Evolutionary conservation across 2,113 vertebrate species (phyloP).

Genomic region (Pithys albifrons): DNA sequence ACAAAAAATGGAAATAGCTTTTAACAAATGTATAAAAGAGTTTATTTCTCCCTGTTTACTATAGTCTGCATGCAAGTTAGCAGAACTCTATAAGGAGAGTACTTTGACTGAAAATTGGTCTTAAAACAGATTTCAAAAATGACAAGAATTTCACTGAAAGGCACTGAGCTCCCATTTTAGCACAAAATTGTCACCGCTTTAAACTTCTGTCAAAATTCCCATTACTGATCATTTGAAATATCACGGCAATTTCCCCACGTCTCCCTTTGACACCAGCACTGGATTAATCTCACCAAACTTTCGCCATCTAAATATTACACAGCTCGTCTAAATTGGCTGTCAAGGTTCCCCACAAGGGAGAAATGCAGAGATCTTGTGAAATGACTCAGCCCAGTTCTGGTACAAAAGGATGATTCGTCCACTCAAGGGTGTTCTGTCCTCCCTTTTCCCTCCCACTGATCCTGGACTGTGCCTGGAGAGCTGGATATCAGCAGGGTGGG

Average conservation of each 20-base stretch:
- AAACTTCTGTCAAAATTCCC: conserved; percentile 49
- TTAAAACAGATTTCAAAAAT: conserved; percentile 32
- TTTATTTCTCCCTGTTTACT: background rate
- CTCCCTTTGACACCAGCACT: background rate
- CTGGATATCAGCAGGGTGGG: background rate
- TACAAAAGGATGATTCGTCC: fast-evolving
- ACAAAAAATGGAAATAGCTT: background rate
- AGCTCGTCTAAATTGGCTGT: background rate
- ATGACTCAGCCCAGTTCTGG: background rate
- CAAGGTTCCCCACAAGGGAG: background rate
- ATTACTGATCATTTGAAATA: conserved; percentile 36
- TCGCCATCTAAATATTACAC: background rate
- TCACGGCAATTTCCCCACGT: background rate
- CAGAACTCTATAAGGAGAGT: background rate
- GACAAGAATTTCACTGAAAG: conserved; percentile 8
- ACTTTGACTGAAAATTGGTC: conserved; percentile 29
- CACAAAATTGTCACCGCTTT: background rate
- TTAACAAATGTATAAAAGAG: background rate
- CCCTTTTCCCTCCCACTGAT: no score
- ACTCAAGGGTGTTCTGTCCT: background rate
- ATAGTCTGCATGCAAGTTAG: background rate
- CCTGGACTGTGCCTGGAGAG: background rate
- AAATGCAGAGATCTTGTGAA: background rate
- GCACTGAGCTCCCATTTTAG: conserved; percentile 9
- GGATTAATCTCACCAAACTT: conserved; percentile 9